Percentiles rank a stretch among this genome's conserved stretches.
These are phyloP conservation scores for Ptychoptera albimana DNA, from an alignment of 2,888 invertebrate species.

Conservation along the genomic window DNA sequence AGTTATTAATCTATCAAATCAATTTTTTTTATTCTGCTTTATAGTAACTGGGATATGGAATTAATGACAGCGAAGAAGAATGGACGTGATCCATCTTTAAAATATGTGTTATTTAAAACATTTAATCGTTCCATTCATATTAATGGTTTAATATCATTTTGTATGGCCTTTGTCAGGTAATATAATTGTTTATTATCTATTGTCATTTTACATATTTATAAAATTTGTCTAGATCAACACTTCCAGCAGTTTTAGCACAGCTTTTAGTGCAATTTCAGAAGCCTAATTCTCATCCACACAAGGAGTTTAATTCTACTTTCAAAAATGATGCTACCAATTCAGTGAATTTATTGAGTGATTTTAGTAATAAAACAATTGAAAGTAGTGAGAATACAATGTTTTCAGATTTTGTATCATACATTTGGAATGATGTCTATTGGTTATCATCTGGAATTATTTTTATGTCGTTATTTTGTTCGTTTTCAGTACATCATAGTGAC, in stretches of 20 bases:
- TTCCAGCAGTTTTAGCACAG: conserved; percentile 29
- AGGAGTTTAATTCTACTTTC: no score
- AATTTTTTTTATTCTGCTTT: conserved; percentile 2
- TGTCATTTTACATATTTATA: no score
- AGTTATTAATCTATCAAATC: no score
- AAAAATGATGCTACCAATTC: no score
- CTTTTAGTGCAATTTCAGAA: conserved; percentile 25
- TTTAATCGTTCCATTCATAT: conserved; percentile 53
- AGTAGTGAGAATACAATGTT: no score
- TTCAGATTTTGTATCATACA: conserved; percentile 11
- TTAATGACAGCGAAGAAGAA: conserved; percentile 37
- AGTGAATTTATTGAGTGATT: no score
- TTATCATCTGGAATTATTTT: conserved; percentile 24
- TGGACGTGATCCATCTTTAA: conserved; percentile 42
- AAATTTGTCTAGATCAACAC: conserved; percentile 23
- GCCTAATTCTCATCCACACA: conserved; percentile 4
- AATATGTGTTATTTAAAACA: conserved; percentile 45
- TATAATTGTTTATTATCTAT: conserved; percentile 5
- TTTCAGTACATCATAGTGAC: conserved; percentile 14
- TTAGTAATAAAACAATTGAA: no score
- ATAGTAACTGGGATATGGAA: conserved; percentile 52
- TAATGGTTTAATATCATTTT: conserved; percentile 43
- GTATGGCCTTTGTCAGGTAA: conserved; percentile 26
- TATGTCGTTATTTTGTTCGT: conserved; percentile 21
- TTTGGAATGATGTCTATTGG: conserved; percentile 25